Conservation (phyloP, 2,113 vertebrate genomes). For the Oreochromis tanganicae region DNA sequence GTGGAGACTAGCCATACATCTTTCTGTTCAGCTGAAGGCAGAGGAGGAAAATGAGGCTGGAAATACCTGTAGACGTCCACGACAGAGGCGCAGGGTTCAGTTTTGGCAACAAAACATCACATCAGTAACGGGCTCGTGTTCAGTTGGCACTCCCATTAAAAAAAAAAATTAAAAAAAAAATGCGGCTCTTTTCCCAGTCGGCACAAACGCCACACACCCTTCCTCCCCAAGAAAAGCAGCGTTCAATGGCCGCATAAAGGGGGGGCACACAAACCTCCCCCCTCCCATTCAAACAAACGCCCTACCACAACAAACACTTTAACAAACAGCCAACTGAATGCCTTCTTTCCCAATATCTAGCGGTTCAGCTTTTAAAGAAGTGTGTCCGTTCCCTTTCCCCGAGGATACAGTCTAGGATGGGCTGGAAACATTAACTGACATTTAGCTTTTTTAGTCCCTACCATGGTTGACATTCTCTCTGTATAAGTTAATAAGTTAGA, state of each 20-base stretch:
- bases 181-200: conserved; percentile 27
- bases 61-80: neutral
- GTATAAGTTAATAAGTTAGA: neutral
- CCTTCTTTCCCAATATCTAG: neutral
- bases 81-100: neutral
- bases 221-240: conserved; percentile 20
- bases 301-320: neutral
- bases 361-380: neutral
- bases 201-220: conserved; percentile 37
- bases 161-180: neutral
- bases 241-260: conserved; percentile 50
- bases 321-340: neutral
- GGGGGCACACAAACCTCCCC: neutral
- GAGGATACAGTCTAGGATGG: conserved; percentile 22
- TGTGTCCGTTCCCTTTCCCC: neutral
- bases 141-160: neutral
- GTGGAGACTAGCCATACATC: conserved; percentile 35
- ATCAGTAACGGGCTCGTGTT: neutral
- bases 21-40: neutral
- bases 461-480: neutral
- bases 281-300: neutral
- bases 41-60: neutral
- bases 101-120: neutral
- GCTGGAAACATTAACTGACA: neutral
- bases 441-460: neutral